phyloP scores from a whole-genome alignment of 2,888 invertebrate species.

The Agonopterix alstromeriana region DNA sequence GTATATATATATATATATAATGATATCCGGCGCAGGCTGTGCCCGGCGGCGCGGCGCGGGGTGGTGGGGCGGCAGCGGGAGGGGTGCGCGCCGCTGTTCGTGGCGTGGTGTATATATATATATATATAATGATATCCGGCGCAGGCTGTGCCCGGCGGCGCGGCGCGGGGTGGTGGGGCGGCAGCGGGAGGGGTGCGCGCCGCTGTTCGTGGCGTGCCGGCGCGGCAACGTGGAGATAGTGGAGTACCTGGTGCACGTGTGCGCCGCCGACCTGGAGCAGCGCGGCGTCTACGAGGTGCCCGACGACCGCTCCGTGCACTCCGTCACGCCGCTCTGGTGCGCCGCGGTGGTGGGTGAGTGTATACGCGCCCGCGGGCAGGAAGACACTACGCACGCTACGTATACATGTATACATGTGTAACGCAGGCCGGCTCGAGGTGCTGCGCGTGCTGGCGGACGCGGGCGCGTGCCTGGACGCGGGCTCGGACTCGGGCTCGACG shows the following conservation, averaged over 20 bases:
- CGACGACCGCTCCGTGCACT: constrained; percentile 87
- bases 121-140: neutral
- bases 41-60: no score
- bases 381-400: no score
- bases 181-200: constrained; percentile 86
- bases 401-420: no score
- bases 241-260: constrained; percentile 88
- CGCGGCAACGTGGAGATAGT: constrained; percentile 89
- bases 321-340: constrained; percentile 94
- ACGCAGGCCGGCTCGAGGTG: constrained; percentile 83
- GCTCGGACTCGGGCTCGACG: constrained; percentile 91
- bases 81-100: no score
- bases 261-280: constrained; percentile 91
- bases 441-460: constrained; percentile 86
- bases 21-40: no score
- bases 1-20: no score
- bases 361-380: no score
- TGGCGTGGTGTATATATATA: no score
- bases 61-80: no score
- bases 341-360: constrained; percentile 91
- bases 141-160: constrained; percentile 73
- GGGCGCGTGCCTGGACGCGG: constrained; percentile 91
- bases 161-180: constrained; percentile 83
- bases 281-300: constrained; percentile 87
- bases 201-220: constrained; percentile 87